Base-by-base conservation (phyloP, 37 sponge, comb jelly and placozoan genomes). In the Beroe forskalii region DNA sequence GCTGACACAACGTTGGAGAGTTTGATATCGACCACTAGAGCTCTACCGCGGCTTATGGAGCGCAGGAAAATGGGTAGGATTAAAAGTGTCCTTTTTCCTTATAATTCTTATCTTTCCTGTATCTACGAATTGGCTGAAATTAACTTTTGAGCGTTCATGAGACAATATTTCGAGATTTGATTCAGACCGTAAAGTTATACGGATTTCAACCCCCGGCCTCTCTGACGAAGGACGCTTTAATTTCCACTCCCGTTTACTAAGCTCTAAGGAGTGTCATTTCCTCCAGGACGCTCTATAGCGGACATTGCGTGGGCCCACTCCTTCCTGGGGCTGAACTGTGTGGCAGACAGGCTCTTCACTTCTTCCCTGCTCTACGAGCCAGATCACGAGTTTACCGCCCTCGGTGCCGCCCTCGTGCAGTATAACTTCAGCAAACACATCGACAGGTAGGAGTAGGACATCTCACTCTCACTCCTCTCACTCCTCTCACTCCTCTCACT, bases 361-460 rank as follows among this genome's bases (percentile, higher is more conserved):
- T 23, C 44, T 30, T 44, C 55, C 55, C 55, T 38, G 4, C 43
- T 41, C 1, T 44, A 44, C 55, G 86, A 80, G 4, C 55, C 55
- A 24, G 55, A 80, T 30, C 44, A 44, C 20, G 86, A 80, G 44
- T 80, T 80, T 80, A 44, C 86, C n/a, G 55, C 55, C 2, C 55
- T 80, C 27, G 86, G 86, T n/a, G 86, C 86, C 1, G 86, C 86
- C 9, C 86, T 80, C 23, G 86, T 80, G 12, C 86, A 80, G 86
- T 80, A 80, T 23, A 80, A 80, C 55, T 80, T 80, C 30, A 80
- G 86, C 30, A 80, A 80, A 43, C 86, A 80, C 42, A 80, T 80
- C 30, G 86, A 80, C 55, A 80, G 86, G 86, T 80, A 9, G 27
- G 40, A n/a, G n/a, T n/a, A n/a, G n/a, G n/a, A n/a, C n/a, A n/a